phyloP scores from a whole-genome alignment of 2,797 vertebrate genomes.

The Esox masquinongy region DNA sequence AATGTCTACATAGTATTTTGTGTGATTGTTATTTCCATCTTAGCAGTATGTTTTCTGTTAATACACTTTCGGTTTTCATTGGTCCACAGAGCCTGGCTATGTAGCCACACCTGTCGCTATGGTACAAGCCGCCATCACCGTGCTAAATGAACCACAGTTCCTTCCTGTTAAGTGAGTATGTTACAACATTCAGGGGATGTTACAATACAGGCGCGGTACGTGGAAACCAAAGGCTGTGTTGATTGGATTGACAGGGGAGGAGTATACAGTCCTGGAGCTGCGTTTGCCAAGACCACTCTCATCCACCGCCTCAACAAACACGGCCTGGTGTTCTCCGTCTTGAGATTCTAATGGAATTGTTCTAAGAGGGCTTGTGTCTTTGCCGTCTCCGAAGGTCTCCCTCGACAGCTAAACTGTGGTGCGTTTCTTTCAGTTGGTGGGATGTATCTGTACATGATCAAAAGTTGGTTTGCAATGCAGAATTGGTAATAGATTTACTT shows the following conservation, averaged over 20 bases:
- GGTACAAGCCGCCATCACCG: conserved; percentile 82
- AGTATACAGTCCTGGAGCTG: conserved; percentile 85
- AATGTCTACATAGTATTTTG: background rate
- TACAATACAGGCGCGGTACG: background rate
- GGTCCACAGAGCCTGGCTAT: conserved; percentile 78
- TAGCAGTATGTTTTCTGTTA: background rate
- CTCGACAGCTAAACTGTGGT: background rate
- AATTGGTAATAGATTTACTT: background rate
- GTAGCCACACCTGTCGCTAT: conserved; percentile 80
- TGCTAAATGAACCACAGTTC: conserved; percentile 77
- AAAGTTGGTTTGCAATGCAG: background rate
- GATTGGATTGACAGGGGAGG: conserved; percentile 81
- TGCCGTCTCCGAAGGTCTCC: background rate
- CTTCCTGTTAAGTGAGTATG: conserved; percentile 72
- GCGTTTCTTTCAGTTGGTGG: background rate
- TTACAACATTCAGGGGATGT: no score
- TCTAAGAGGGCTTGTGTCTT: background rate
- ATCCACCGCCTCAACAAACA: conserved; percentile 80
- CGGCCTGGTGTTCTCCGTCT: conserved; percentile 83
- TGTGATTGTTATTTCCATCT: background rate
- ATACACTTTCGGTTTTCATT: background rate
- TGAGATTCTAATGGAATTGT: conserved; percentile 45
- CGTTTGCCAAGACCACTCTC: conserved; percentile 82
- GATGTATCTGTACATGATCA: background rate
- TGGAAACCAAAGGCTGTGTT: conserved; percentile 9